Conservation (phyloP, 2,888 invertebrate species). For the Hetaerina titia region DNA sequence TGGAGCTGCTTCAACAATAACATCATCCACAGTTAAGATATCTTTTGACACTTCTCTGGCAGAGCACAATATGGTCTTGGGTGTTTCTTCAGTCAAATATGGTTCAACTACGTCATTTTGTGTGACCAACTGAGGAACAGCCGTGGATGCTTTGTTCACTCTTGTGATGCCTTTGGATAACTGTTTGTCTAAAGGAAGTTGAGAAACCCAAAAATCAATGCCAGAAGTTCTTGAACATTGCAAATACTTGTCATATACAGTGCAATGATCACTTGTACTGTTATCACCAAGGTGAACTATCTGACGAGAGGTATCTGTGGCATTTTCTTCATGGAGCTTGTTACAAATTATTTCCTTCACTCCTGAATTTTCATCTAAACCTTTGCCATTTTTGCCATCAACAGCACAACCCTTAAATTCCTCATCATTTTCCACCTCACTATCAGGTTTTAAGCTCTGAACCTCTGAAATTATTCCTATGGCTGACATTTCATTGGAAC, state of each 20-base stretch:
- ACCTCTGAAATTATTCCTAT: neutral
- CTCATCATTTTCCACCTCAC: too few species aligned
- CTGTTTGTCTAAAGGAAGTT: neutral
- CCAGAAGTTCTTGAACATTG: conserved; percentile 30
- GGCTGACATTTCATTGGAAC: neutral
- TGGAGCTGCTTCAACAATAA: neutral
- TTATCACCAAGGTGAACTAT: neutral
- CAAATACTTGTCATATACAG: neutral
- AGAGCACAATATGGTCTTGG: neutral
- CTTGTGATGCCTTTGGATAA: neutral
- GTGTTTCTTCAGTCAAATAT: neutral
- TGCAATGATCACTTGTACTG: neutral
- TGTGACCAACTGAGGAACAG: neutral
- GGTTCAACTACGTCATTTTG: neutral
- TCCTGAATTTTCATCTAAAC: neutral
- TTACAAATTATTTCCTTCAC: neutral
- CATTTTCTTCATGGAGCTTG: neutral
- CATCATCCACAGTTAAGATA: neutral
- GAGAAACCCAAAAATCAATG: conserved; percentile 38
- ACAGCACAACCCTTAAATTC: neutral
- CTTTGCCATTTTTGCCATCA: neutral
- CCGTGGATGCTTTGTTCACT: neutral
- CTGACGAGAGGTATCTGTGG: neutral
- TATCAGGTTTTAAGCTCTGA: neutral
- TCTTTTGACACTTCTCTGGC: neutral